Conservation (phyloP, 2,888 invertebrate species). For the Exocentrus adspersus region DNA sequence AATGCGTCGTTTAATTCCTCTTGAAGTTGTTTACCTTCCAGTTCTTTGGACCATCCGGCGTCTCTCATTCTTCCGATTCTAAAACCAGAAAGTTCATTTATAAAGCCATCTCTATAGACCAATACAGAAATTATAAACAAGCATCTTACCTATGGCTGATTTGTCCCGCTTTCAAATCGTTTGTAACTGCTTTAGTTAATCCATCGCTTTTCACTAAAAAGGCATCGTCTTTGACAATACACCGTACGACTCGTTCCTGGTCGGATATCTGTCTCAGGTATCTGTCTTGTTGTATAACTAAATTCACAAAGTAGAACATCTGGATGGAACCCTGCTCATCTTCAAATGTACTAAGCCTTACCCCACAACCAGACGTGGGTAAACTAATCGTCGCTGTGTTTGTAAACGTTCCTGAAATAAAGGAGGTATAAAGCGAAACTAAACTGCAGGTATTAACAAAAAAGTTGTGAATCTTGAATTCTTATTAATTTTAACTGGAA, state of each 20-base stretch:
- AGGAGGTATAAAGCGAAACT: no score
- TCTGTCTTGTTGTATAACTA: conserved; percentile 80
- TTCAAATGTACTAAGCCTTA: conserved; percentile 67
- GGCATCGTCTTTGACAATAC: conserved; percentile 68
- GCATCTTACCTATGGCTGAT: conserved; percentile 45
- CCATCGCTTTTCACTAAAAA: conserved; percentile 69
- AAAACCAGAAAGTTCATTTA: conserved; percentile 16
- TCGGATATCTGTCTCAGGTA: conserved; percentile 79
- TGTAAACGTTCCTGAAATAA: conserved; percentile 32
- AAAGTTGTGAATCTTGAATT: no score
- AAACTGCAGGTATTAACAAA: no score
- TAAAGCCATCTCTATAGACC: background rate
- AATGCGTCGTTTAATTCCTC: conserved; percentile 51
- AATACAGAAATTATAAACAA: no score
- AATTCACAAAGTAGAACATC: conserved; percentile 72
- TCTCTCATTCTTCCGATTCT: conserved; percentile 72
- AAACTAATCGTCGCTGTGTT: conserved; percentile 62
- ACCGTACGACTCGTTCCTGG: conserved; percentile 72
- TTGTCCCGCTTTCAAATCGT: conserved; percentile 58
- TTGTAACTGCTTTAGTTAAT: conserved; percentile 67
- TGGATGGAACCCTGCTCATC: conserved; percentile 64
- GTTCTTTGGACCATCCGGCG: conserved; percentile 66
- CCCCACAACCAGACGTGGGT: conserved; percentile 76
- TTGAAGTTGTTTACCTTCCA: conserved; percentile 58
- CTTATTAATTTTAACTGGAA: no score